Conservation (phyloP, 2,888 invertebrate species). For the Phania funesta region DNA sequence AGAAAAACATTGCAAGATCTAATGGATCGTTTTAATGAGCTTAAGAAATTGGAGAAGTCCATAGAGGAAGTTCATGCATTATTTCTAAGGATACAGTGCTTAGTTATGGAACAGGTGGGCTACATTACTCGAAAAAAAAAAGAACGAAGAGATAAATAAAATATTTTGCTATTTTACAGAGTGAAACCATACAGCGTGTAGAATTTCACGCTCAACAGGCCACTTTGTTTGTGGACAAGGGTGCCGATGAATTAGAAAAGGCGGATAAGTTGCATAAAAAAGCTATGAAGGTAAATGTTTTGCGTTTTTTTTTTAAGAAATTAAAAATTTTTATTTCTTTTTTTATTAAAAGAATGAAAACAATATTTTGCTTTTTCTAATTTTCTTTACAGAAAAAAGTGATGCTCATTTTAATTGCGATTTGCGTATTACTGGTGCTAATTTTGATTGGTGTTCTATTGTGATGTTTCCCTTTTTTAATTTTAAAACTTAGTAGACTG, state of each 20-base stretch:
- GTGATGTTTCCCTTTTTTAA: slow-evolving; percentile 66
- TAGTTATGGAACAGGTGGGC: slow-evolving; percentile 79
- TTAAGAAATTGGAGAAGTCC: slow-evolving; percentile 79
- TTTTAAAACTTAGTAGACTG: slow-evolving; percentile 22
- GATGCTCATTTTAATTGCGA: slow-evolving; percentile 74
- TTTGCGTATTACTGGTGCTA: slow-evolving; percentile 73
- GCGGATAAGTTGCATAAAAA: slow-evolving; percentile 73
- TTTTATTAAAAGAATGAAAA: no score
- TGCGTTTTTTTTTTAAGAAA: not conserved
- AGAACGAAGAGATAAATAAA: not conserved
- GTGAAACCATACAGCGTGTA: slow-evolving; percentile 79
- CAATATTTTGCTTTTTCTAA: slow-evolving; percentile 67
- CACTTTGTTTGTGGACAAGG: slow-evolving; percentile 77
- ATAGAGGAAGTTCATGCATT: slow-evolving; percentile 80
- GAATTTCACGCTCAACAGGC: slow-evolving; percentile 80
- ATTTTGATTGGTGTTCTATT: slow-evolving; percentile 75
- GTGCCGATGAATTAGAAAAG: slow-evolving; percentile 75
- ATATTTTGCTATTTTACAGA: slow-evolving; percentile 67
- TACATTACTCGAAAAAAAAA: not conserved
- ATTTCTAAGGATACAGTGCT: slow-evolving; percentile 79
- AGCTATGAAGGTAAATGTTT: slow-evolving; percentile 73
- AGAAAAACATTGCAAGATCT: slow-evolving; percentile 78
- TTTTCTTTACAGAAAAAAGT: slow-evolving; percentile 76
- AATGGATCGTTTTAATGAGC: slow-evolving; percentile 78
- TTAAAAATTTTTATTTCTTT: no score